Base-by-base conservation (phyloP, 2,113 vertebrate species). In the Numida meleagris region DNA sequence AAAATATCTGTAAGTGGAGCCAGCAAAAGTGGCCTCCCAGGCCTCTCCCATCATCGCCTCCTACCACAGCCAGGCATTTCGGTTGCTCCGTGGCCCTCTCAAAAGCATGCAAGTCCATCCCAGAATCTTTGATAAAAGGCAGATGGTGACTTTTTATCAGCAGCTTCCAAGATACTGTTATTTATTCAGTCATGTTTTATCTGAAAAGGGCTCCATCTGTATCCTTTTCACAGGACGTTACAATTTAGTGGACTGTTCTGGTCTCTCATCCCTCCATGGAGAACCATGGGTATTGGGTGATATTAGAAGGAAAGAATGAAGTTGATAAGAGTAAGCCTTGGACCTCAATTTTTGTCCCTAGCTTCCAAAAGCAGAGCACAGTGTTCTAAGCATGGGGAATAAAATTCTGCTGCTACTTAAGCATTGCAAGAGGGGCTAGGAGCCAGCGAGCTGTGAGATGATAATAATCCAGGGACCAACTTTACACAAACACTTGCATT, bases 401-500 rank as follows among this genome's bases (percentile, higher is more conserved):
- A 83, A 90, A 86, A 42, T 53, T 14, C 29, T 81, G 61, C 33
- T 83, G 40, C 31, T 81, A 23, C 38, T 67, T 55, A 17, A 0
- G 0, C 50, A 17, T 61, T 71, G 11, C 14, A 18, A 8, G 46
- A 88, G 40, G 58, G 57, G 10, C 70, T 82, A 27, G 46, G 62
- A 95, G 14, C 21, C 20, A 68, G 59, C 0, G 6, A 92, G n/a
- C 62, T 83, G 57, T 34, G 67, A 76, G 75, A 59, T 58, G 75
- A 57, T 58, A 79, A 58, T 55, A 91, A 72, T 74, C 76, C 65
- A 82, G 75, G 67, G 48, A 66, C 73, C 31, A 81, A 34, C 74
- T 93, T 88, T 53, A 19, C 36, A 34, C 59, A 70, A 87, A 95
- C 77, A n/a, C 42, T 82, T 92, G 61, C 36, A 34, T 95, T 94